These are phyloP conservation scores for Drosophila varians DNA, from an alignment of 1,140 invertebrate genomes.

Conservation along the genomic window DNA sequence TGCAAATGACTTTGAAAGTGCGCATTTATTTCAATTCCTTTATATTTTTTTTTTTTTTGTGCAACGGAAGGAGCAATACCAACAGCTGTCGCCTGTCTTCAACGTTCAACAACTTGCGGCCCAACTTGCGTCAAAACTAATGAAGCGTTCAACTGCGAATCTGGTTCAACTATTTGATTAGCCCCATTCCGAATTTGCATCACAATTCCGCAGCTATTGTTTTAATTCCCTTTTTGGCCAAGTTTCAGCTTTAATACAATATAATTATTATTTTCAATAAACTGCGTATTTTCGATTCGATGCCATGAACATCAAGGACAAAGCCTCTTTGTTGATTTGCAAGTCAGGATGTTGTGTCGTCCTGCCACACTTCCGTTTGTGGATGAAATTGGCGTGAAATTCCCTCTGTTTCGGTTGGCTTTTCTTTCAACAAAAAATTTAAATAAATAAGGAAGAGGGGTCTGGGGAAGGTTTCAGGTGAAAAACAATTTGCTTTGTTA, in stretches of 20 bases:
- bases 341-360: conserved; percentile 26
- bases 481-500: neutral
- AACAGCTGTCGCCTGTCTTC: conserved; percentile 29
- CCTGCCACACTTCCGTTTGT: neutral
- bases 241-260: too few species aligned
- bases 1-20: conserved; percentile 73
- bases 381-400: conserved; percentile 44
- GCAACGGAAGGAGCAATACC: conserved; percentile 17
- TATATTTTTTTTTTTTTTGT: neutral
- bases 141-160: conserved; percentile 63
- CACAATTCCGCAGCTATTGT: conserved; percentile 1
- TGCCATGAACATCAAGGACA: too few species aligned
- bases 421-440: neutral
- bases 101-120: conserved; percentile 9
- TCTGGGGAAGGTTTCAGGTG: neutral
- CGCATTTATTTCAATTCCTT: conserved; percentile 69
- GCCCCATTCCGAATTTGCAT: conserved; percentile 34
- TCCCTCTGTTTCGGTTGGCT: neutral
- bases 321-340: conserved; percentile 5
- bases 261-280: too few species aligned
- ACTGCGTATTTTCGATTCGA: too few species aligned
- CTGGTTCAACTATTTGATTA: conserved; percentile 62
- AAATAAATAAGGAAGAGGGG: neutral
- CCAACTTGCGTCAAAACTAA: conserved; percentile 58
- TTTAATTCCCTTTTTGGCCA: too few species aligned